These are phyloP conservation scores for Neopipo cinnamomea DNA, from an alignment of 2,113 vertebrate genomes.

Conservation along the genomic window DNA sequence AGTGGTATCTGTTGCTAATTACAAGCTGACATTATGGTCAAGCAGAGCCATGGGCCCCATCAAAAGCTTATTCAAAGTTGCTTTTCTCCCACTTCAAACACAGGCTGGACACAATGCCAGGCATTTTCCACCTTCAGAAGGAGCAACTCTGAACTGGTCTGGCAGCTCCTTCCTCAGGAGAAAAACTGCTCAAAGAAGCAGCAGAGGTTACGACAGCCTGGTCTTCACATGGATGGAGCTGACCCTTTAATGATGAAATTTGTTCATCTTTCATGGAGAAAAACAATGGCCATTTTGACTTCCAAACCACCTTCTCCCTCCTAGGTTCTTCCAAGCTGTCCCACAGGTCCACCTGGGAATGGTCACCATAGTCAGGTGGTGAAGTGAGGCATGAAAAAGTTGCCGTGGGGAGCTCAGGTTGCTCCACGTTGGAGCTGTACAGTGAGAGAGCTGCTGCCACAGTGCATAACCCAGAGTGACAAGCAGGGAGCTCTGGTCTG, in stretches of 20 bases:
- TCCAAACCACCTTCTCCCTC: neutral
- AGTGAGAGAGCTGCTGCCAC: neutral
- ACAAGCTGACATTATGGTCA: conserved; percentile 66
- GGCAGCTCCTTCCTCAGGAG: neutral
- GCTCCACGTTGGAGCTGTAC: fast-evolving
- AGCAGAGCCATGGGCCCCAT: conserved; percentile 53
- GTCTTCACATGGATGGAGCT: neutral
- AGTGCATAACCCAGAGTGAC: too few species aligned
- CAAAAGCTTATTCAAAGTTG: conserved; percentile 65
- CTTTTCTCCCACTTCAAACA: conserved; percentile 58
- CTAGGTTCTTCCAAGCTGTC: neutral
- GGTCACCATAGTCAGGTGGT: neutral
- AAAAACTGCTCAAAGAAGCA: neutral
- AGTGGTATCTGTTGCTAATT: conserved; percentile 72
- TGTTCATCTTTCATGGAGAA: neutral
- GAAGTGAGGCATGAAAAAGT: fast-evolving
- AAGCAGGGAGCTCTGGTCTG: neutral
- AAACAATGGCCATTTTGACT: neutral
- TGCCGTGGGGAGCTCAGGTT: neutral
- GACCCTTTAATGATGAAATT: neutral
- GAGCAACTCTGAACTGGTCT: neutral
- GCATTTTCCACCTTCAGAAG: conserved; percentile 51
- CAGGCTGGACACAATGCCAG: conserved; percentile 47
- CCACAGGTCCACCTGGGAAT: neutral
- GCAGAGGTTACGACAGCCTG: neutral